Percentiles rank a stretch among this genome's conserved stretches.
phyloP scores from a whole-genome alignment of 2,113 vertebrate species.

The Oryzias javanicus region DNA sequence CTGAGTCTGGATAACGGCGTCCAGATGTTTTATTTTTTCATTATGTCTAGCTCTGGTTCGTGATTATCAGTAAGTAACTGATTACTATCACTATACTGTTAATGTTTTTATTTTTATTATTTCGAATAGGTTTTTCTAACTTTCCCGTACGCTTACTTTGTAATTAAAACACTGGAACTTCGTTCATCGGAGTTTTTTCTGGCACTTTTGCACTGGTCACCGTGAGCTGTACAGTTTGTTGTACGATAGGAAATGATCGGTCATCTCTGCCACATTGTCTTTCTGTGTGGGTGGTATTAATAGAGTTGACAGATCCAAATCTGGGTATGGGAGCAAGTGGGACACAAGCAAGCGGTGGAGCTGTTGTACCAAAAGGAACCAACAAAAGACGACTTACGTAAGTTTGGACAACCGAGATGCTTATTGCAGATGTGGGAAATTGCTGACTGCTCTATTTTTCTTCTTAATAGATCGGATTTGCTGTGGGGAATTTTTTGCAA shows the following conservation, averaged over 20 bases:
- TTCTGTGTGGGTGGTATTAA: constrained; percentile 49
- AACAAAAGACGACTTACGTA: constrained; percentile 86
- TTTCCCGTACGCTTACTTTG: background rate
- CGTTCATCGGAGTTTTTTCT: background rate
- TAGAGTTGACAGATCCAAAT: constrained; percentile 87
- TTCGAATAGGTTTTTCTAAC: no score
- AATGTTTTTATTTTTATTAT: background rate
- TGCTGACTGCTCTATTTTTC: constrained; percentile 22
- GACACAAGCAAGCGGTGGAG: constrained; percentile 72
- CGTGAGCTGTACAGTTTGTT: constrained; percentile 8
- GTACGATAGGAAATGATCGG: constrained; percentile 36
- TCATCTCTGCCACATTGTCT: constrained; percentile 18
- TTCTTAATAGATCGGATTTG: constrained; percentile 3
- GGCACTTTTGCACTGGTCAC: background rate
- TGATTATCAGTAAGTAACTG: background rate
- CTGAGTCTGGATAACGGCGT: background rate
- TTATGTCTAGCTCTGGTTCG: constrained; percentile 1
- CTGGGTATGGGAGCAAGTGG: constrained; percentile 80
- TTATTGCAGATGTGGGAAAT: background rate
- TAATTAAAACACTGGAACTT: background rate
- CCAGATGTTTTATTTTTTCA: background rate
- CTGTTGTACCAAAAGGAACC: constrained; percentile 78
- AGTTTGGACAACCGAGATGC: constrained; percentile 49
- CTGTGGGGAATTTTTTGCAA: background rate
- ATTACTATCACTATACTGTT: background rate